A percentile compares a stretch with the other conserved stretches of the same genome.
These are phyloP conservation scores for Podarcis lilfordi DNA, from an alignment of 2,797 vertebrate species.

Conservation along the genomic window DNA sequence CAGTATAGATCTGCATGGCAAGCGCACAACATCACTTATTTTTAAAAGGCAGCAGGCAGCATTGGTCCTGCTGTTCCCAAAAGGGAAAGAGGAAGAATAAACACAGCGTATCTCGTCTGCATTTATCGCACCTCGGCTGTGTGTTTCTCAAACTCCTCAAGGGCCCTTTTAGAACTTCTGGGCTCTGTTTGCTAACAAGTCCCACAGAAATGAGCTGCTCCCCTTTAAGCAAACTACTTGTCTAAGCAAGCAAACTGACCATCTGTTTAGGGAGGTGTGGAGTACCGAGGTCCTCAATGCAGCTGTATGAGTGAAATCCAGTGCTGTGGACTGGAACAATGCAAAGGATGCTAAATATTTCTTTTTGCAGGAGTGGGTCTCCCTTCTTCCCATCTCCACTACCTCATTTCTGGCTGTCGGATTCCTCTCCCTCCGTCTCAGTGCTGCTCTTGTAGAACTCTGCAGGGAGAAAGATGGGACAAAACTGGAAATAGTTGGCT, in stretches of 20 bases:
- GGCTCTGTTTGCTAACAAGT: not conserved
- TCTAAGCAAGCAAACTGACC: not conserved
- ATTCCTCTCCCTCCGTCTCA: no score
- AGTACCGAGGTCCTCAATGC: not conserved
- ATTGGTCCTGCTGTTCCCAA: not conserved
- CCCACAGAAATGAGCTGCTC: not conserved
- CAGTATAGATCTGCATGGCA: not conserved
- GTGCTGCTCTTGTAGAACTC: no score
- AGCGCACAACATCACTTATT: not conserved
- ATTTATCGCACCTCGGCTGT: not conserved
- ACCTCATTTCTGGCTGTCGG: no score
- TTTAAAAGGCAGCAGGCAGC: constrained; percentile 23
- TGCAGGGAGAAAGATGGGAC: no score
- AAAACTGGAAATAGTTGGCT: no score
- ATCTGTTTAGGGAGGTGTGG: not conserved
- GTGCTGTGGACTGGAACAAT: not conserved
- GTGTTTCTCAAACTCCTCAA: not conserved
- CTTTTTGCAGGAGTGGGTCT: not conserved
- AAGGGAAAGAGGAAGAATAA: not conserved
- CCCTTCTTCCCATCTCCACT: not conserved
- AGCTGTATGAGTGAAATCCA: no score
- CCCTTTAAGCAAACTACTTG: not conserved
- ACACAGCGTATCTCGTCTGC: not conserved
- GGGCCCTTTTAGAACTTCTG: not conserved
- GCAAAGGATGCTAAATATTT: not conserved